These are phyloP conservation scores for Coryphaenoides rupestris DNA, from an alignment of 2,113 vertebrate species.

Conservation along the genomic window DNA sequence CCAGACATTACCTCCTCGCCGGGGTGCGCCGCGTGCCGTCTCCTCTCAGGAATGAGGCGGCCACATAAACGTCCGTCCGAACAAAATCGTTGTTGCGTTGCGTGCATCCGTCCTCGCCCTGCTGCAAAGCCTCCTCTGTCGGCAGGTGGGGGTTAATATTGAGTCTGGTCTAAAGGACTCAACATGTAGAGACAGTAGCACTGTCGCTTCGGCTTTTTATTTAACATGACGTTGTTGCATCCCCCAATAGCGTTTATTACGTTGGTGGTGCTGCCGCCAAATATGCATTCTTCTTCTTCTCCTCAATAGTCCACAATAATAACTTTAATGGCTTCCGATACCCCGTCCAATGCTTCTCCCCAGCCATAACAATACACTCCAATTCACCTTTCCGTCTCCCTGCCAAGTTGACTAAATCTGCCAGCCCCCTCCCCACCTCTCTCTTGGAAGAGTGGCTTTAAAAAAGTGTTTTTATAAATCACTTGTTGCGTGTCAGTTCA, in stretches of 20 bases:
- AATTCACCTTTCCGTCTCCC: constrained; percentile 39
- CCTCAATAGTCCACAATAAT: constrained; percentile 23
- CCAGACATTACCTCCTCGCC: too few species aligned
- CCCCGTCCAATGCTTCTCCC: constrained; percentile 19
- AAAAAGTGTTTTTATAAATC: constrained; percentile 60
- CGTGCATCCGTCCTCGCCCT: too few species aligned
- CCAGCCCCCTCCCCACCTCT: constrained; percentile 39
- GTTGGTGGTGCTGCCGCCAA: constrained; percentile 12
- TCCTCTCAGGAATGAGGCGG: neutral
- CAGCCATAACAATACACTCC: constrained; percentile 47
- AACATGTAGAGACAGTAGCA: constrained; percentile 11
- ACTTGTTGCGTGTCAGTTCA: constrained; percentile 58
- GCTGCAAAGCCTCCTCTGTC: too few species aligned
- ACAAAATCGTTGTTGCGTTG: neutral
- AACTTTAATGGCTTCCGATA: too few species aligned
- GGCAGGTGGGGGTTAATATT: constrained; percentile 10
- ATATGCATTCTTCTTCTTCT: constrained; percentile 19
- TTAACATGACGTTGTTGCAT: constrained; percentile 22
- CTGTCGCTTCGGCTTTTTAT: constrained; percentile 18
- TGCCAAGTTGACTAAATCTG: constrained; percentile 45
- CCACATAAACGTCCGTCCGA: neutral
- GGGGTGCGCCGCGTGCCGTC: neutral
- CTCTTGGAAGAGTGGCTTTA: constrained; percentile 47
- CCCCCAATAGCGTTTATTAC: constrained; percentile 24
- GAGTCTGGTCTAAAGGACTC: constrained; percentile 9